Evolutionary conservation across 2,888 invertebrate genomes (phyloP).

Genomic region (Mesopsocus fuscifrons): DNA sequence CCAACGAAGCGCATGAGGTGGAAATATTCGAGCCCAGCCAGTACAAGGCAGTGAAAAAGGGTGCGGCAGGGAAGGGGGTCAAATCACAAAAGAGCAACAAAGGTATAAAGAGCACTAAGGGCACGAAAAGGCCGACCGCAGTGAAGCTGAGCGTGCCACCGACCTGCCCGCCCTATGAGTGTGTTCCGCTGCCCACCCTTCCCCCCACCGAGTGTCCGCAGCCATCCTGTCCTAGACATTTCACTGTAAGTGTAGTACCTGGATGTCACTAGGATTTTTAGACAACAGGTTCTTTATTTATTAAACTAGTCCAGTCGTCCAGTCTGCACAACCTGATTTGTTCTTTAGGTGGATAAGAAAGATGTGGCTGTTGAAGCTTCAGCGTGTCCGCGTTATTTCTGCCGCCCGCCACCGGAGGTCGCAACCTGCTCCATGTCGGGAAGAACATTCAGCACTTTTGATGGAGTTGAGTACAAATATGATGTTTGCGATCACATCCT

Average conservation of each 20-base stretch:
- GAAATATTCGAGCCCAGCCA: not conserved
- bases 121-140: not conserved
- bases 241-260: too few relatives aligned
- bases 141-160: not conserved
- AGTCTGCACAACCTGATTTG: too few relatives aligned
- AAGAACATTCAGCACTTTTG: slow-evolving; percentile 60
- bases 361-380: slow-evolving; percentile 2
- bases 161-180: slow-evolving; percentile 17
- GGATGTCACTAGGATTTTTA: too few relatives aligned
- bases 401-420: slow-evolving; percentile 41
- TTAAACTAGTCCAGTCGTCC: too few relatives aligned
- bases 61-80: not conserved
- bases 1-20: not conserved
- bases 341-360: slow-evolving; percentile 28
- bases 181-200: slow-evolving; percentile 14
- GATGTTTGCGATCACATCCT: slow-evolving; percentile 66
- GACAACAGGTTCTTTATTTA: too few relatives aligned
- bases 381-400: slow-evolving; percentile 33
- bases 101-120: not conserved
- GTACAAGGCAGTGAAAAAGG: not conserved
- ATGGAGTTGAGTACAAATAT: slow-evolving; percentile 55
- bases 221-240: slow-evolving; percentile 30
- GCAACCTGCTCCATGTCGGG: slow-evolving; percentile 54
- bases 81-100: not conserved
- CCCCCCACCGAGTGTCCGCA: slow-evolving; percentile 25